phyloP scores from a whole-genome alignment of 2,797 vertebrate species.

The Hemitrygon akajei region DNA sequence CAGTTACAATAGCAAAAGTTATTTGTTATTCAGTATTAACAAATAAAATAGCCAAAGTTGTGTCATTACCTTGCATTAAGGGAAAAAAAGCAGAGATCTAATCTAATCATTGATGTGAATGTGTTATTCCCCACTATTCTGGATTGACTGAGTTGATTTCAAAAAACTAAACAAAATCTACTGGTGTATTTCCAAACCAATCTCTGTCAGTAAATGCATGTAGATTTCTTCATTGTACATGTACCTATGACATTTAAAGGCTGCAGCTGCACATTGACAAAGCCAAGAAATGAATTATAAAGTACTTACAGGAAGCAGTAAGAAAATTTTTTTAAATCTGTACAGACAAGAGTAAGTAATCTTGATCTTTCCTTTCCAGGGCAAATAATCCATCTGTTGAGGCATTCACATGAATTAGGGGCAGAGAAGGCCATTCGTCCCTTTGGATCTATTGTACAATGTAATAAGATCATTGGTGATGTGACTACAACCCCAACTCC shows the following conservation, averaged over 20 bases:
- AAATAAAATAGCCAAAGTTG: not conserved
- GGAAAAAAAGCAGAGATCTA: not conserved
- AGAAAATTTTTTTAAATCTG: not conserved
- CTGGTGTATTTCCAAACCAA: not conserved
- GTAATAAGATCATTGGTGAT: too few relatives aligned
- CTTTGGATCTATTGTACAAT: too few relatives aligned
- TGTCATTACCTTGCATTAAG: not conserved
- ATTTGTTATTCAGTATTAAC: not conserved
- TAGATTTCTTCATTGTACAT: not conserved
- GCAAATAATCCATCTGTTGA: not conserved
- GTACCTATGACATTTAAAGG: not conserved
- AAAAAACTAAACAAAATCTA: not conserved
- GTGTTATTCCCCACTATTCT: too few relatives aligned
- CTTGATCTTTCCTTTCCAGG: too few relatives aligned
- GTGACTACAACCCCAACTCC: too few relatives aligned
- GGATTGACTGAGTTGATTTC: not conserved
- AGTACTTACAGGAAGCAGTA: not conserved
- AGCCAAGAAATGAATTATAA: not conserved
- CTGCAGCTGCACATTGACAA: not conserved
- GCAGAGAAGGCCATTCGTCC: too few relatives aligned
- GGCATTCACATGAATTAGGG: too few relatives aligned
- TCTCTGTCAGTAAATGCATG: not conserved
- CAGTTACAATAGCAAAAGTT: too few relatives aligned
- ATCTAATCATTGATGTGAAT: not conserved
- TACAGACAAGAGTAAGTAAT: not conserved